Conservation (phyloP, 2,113 vertebrate species). For the Gambusia affinis region DNA sequence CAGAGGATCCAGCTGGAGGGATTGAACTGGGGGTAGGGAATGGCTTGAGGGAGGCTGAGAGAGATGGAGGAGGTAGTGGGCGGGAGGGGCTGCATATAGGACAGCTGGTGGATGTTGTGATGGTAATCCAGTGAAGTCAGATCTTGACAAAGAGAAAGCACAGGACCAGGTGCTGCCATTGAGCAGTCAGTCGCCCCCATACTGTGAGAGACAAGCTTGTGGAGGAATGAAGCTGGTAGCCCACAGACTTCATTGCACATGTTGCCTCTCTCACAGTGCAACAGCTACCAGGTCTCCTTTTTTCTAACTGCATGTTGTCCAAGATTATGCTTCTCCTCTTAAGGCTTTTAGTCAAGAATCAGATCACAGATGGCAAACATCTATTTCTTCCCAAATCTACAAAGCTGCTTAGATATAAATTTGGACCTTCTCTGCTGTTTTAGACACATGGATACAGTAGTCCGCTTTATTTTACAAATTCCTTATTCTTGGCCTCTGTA, state of each 20-base stretch:
- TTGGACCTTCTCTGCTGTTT: conserved; percentile 20
- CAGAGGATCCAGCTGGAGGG: conserved; percentile 82
- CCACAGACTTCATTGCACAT: conserved; percentile 65
- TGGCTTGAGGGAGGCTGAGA: conserved; percentile 46
- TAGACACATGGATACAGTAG: conserved; percentile 30
- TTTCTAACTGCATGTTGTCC: conserved; percentile 34
- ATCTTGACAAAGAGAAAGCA: conserved; percentile 80
- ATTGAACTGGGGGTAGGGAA: conserved; percentile 62
- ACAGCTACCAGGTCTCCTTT: conserved; percentile 22
- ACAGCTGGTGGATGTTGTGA: conserved; percentile 89
- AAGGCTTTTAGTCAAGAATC: conserved; percentile 44
- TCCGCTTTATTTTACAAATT: conserved; percentile 58
- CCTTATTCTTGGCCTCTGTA: conserved; percentile 62
- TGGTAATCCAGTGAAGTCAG: conserved; percentile 86
- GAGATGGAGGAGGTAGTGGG: conserved; percentile 24
- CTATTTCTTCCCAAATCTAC: conserved; percentile 31
- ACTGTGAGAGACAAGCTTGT: conserved; percentile 80
- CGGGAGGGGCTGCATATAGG: conserved; percentile 59
- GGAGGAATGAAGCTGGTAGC: conserved; percentile 74
- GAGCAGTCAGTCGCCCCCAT: conserved; percentile 79
- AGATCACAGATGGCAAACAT: conserved; percentile 40
- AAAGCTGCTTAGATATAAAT: conserved; percentile 28
- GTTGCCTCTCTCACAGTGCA: conserved; percentile 70
- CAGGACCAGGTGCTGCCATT: conserved; percentile 86
- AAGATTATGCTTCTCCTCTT: conserved; percentile 29